Evolutionary conservation across 2,797 vertebrate genomes (phyloP), one percentile per base, ranked within the genome.

Genomic region (Lindbergichthys nudifrons): DNA sequence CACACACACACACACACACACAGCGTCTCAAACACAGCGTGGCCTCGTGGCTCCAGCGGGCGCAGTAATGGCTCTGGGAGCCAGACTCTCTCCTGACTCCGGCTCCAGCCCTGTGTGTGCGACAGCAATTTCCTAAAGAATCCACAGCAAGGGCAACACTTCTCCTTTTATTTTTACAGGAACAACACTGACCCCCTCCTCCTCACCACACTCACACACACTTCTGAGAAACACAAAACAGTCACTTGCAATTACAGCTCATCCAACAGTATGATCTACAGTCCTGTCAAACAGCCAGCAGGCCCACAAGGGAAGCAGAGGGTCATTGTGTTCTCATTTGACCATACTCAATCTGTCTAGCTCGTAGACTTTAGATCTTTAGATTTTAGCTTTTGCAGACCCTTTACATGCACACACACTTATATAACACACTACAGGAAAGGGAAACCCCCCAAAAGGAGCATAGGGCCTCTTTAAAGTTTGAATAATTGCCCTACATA

Each of bases 81-180:
- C 88, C 93, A 94, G 93, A 93, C 90, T 90, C 84, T 62, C 60
- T 91, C 93, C 93, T 57, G 82, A 91, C 94, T 93, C 89, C 90
- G 75, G 83, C 86, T 87, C 86, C 85, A 79, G 91, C 91, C 91
- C 89, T 77, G 93, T 91, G 92, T 96, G 94, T 94, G 95, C 90
- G 92, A 95, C 92, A 92, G 92, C 88, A 92, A 96, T 97, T 97
- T 97, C 94, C 95, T 96, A 87, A 96, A 95, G 95, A 97, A 96
- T 95, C 94, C 87, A 76, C 88, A 91, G 90, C 92, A 88, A 96
- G 94, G 73, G 88, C 87, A 88, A 93, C 94, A 92, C 94, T 95
- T 95, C 88, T 93, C 91, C 91, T 94, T 96, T 95, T 92, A 93
- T 94, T 93, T 80, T 70, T 73, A 80, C 78, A 73, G 79, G 86